A percentile compares a stretch with the other conserved stretches of the same genome.
Conservation (phyloP, 2,797 vertebrate genomes). For the Hozukius guyotensis region DNA sequence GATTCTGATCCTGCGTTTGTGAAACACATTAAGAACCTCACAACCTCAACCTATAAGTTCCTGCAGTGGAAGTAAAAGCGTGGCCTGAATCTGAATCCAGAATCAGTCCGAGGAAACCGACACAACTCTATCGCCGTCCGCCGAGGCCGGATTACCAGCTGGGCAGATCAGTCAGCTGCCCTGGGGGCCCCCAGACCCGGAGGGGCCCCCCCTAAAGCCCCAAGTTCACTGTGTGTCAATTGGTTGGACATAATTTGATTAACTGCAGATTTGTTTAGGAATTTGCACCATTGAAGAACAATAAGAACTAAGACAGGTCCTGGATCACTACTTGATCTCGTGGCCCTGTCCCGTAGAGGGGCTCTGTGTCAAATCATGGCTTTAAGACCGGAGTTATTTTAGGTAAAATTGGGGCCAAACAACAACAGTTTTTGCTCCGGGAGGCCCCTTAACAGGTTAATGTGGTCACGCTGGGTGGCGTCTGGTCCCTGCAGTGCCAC, state of each 20-base stretch:
- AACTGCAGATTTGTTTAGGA: conserved; percentile 27
- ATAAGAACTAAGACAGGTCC: conserved; percentile 4
- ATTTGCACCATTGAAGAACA: conserved; percentile 20
- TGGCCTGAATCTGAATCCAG: background rate
- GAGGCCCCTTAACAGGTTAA: background rate
- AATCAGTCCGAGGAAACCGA: background rate
- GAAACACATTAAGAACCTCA: too few relatives aligned
- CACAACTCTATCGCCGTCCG: too few relatives aligned
- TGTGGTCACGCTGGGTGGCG: background rate
- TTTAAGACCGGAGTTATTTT: background rate
- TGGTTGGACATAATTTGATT: conserved; percentile 50
- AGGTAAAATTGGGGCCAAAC: background rate
- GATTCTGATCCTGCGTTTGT: too few relatives aligned
- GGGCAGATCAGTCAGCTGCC: background rate
- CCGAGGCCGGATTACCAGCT: background rate
- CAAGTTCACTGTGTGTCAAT: conserved; percentile 25
- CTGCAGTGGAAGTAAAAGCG: background rate
- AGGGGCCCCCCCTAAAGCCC: conserved; percentile 22
- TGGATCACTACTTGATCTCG: background rate
- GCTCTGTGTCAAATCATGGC: background rate
- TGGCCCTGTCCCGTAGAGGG: background rate
- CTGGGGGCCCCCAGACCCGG: background rate
- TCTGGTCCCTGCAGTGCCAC: background rate
- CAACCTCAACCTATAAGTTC: too few relatives aligned
- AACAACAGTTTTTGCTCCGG: background rate